Evolutionary conservation across 2,888 invertebrate species (phyloP), one percentile per base, ranked within the genome.

Genomic region (Vanessa cardui): DNA sequence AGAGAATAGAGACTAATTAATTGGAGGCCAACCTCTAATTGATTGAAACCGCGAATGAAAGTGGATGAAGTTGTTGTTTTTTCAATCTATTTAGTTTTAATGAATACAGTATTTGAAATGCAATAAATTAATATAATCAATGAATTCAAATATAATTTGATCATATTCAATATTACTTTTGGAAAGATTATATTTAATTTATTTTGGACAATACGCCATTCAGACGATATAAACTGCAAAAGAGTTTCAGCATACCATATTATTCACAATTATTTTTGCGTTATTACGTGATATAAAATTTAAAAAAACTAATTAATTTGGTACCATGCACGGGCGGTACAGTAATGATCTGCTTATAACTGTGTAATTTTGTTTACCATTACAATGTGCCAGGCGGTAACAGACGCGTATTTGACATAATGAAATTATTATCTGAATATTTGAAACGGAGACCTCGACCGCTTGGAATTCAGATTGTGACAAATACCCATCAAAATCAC

Each of bases 301-400:
- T 39, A 39, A 46, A 39, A 46, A 16, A 33, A 47, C 15, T 56
- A 26, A 63, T 56, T 63, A 46, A 50, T 20, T 64, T 47, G 39
- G 45, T 26, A 58, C 47, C 64, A 39, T 26, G 16, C 33, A 21
- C 54, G 58, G 62, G 56, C 47, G 66, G 62, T 58, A 72, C 66
- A 44, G 31, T 26, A 66, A 60, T 66, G 52, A 20, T 50, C 31
- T 33, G 20, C 52, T 33, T 46, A 21, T 33, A 66, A 49, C 26
- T 58, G 54, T n/a, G 20, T 59, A 44, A 21, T 6, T 9, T 26
- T 31, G 52, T 62, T 21, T 64, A 16, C 21, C 16, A 15, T 54
- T 46, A 47, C 68, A 70, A 72, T 70, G 77, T 83, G 77, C 77
- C 81, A 79, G 78, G 76, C 76, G 75, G 80, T 73, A 75, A 69